A percentile compares a stretch with the other conserved stretches of the same genome.
Conservation (phyloP, 2,797 vertebrate species). For the Gouania willdenowi region DNA sequence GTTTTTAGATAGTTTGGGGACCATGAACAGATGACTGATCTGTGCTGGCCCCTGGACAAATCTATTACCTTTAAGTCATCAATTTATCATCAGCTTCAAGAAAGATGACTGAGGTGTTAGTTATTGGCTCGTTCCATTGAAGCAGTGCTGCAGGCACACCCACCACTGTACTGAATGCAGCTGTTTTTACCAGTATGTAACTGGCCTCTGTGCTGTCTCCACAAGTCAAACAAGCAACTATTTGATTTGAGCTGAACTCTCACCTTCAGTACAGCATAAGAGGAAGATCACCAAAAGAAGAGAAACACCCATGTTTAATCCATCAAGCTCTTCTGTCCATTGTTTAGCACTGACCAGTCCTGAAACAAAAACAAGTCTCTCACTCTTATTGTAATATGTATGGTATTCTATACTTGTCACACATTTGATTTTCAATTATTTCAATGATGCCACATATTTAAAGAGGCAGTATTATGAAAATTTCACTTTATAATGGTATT, state of each 20-base stretch:
- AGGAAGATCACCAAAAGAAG: constrained; percentile 40
- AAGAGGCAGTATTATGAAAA: too few relatives aligned
- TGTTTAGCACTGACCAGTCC: constrained; percentile 19
- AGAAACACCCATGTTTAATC: constrained; percentile 40
- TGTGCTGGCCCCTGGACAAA: constrained; percentile 23
- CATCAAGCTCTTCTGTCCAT: constrained; percentile 37
- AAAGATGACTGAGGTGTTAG: too few relatives aligned
- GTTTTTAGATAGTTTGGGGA: constrained; percentile 39
- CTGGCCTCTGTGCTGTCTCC: not conserved
- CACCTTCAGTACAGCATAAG: constrained; percentile 54
- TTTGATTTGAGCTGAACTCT: constrained; percentile 27
- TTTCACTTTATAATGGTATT: too few relatives aligned
- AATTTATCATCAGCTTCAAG: too few relatives aligned
- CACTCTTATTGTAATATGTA: not conserved
- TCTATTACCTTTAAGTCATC: constrained; percentile 30
- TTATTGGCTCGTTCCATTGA: too few relatives aligned
- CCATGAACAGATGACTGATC: constrained; percentile 33
- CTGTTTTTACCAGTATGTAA: constrained; percentile 4
- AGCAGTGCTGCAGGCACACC: constrained; percentile 12
- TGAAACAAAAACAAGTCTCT: constrained; percentile 8
- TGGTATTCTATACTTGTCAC: too few relatives aligned
- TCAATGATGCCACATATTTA: too few relatives aligned
- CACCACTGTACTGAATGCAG: not conserved
- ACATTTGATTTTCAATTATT: too few relatives aligned
- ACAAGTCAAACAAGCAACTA: constrained; percentile 1